These are phyloP conservation scores for Sphaerophoria rueppellii DNA, from an alignment of 2,888 invertebrate species.

Conservation along the genomic window DNA sequence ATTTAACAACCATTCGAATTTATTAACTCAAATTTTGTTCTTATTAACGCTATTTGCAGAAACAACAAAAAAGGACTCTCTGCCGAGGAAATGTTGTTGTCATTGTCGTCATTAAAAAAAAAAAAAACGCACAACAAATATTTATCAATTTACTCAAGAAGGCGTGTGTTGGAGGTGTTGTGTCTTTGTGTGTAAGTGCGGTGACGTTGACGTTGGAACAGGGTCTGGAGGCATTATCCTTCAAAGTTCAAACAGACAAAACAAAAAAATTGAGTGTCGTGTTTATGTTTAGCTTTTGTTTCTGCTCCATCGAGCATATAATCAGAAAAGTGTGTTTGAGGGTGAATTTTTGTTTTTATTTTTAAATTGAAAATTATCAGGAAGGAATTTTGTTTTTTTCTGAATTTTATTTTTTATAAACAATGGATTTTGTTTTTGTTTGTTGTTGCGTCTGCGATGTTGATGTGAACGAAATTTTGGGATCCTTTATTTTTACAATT, in stretches of 20 bases:
- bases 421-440: conserved; percentile 26
- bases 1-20: conserved; percentile 59
- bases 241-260: conserved; percentile 23
- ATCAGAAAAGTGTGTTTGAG: conserved; percentile 59
- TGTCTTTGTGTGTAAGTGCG: conserved; percentile 12
- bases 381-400: conserved; percentile 12
- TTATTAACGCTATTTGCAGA: conserved; percentile 46
- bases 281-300: conserved; percentile 67
- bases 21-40: conserved; percentile 66
- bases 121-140: conserved; percentile 19
- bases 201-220: conserved; percentile 6
- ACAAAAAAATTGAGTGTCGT: conserved; percentile 51
- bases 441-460: conserved; percentile 33
- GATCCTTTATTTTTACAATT: conserved; percentile 45
- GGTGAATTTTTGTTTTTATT: conserved; percentile 27
- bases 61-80: background rate
- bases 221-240: conserved; percentile 24
- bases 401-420: conserved; percentile 1
- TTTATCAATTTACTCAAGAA: conserved; percentile 62
- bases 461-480: conserved; percentile 16
- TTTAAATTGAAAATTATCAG: background rate
- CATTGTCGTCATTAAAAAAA: conserved; percentile 42
- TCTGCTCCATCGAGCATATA: conserved; percentile 70
- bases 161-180: conserved; percentile 22
- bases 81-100: background rate